These are phyloP conservation scores for Clarias laeviceps DNA, from an alignment of 2,797 vertebrate species.

Conservation along the genomic window DNA sequence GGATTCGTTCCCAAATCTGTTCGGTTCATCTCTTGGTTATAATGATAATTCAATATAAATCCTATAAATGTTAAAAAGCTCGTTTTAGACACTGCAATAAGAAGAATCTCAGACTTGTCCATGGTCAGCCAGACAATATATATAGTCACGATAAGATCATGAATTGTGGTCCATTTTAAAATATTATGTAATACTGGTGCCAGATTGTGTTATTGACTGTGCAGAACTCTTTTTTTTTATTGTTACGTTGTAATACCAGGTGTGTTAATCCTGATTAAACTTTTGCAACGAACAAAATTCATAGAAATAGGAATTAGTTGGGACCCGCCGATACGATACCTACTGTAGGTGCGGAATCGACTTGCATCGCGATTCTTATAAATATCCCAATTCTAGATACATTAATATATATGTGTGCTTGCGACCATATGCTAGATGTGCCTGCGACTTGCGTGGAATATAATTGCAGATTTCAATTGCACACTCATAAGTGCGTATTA, in stretches of 20 bases:
- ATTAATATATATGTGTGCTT: too few relatives aligned
- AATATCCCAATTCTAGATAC: too few relatives aligned
- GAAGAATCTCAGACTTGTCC: background rate
- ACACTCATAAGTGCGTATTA: too few relatives aligned
- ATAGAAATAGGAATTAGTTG: too few relatives aligned
- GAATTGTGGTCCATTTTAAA: background rate
- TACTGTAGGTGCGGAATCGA: background rate
- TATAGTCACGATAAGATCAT: background rate
- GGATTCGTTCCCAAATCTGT: background rate
- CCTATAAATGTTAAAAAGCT: background rate
- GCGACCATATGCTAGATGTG: too few relatives aligned
- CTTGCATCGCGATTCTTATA: too few relatives aligned
- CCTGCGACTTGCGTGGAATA: too few relatives aligned
- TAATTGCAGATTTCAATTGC: too few relatives aligned
- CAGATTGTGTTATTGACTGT: too few relatives aligned
- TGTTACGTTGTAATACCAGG: background rate
- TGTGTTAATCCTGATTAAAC: background rate
- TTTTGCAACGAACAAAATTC: background rate
- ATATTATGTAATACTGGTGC: background rate
- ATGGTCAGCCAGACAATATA: background rate
- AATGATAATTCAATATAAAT: background rate
- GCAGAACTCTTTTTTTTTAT: too few relatives aligned
- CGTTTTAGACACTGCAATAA: too few relatives aligned
- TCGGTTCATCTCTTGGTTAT: background rate
- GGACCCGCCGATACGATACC: too few relatives aligned